Evolutionary conservation across 2,888 invertebrate species (phyloP), one percentile per base, ranked within the genome.

Genomic region (Antitype chi): DNA sequence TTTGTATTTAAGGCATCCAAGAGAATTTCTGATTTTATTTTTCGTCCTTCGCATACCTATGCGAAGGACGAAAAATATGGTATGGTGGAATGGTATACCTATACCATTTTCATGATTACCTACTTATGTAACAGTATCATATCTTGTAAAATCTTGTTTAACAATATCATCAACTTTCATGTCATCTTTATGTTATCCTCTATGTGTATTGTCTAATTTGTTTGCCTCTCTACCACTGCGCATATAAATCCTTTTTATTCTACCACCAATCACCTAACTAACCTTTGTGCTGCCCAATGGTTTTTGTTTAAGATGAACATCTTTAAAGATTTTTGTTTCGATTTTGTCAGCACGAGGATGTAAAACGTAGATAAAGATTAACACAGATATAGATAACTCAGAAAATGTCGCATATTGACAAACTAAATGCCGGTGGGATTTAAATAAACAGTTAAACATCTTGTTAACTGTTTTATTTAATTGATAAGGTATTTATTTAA

Each of bases 401-500:
- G 20, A 71, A 20, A 49, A 49, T 5, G 6, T 32, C n/a, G 15
- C 25, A 20, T 5, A 47, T 11, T 38, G 20, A 23, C 13, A 17
- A 47, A 32, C 9, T 71, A 25, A 23, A 72, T 17, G 15, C 52
- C 9, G 23, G 8, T 4, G 1, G 5, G 38, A n/a, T 25, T 43
- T 25, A 20, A 64, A 43, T 20, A 64, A 47, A 11, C 25, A 47
- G 25, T 28, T 49, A 15, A n/a, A 64, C 6, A 47, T 25, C 57
- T 52, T 32, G 17, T 55, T 23, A 43, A 59, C 0, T 28, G 15
- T n/a, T 28, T 47, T 32, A 67, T n/a, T 13, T 60, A 25, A 47
- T 60, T 53, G 25, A 32, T 72, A 17, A 49, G 13, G 28, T 38
- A 64, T 60, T 75, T 32, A 67, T 0, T 23, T 81, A 57, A 62